Evolutionary conservation across 2,888 invertebrate genomes (phyloP), one percentile per base, ranked within the genome.

Genomic region (Lomographa bimaculata): DNA sequence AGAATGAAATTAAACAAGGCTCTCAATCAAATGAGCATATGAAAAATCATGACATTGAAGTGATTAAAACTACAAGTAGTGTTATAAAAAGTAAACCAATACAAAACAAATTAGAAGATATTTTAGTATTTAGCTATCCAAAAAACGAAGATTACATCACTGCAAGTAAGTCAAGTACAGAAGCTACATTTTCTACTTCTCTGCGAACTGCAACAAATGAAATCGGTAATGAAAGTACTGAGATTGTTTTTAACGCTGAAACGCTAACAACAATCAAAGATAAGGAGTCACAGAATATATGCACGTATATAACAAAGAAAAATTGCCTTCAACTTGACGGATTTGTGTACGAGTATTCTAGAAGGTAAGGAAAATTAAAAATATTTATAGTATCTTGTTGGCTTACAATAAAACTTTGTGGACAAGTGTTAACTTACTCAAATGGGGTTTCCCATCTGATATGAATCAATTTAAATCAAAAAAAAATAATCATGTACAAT

Each of bases 281-380:
- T 29, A 46, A 32, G 16, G 40, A 43, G 46, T 21, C 42, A 24
- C 40, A 55, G 30, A 44, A 28, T 26, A 53, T 51, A 37, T 55
- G 55, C 28, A 46, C 48, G 2, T 77, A 73, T 45, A 67, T 80
- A 28, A 71, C 62, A 21, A 70, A 71, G 51, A 47, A 45, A 8
- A 68, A 77, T 40, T 86, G 86, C 47, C 49, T 54, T 33, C 52
- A 47, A 14, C 57, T 41, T 8, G 68, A 71, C 8, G 85, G 85
- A 8, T 30, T 71, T n/a, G 33, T 76, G 10, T 69, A 80, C 39
- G 44, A 57, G 29, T 32, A 45, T 46, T 14, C 46, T 54, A 44
- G 34, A 28, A 36, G 43, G 41, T 35, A 54, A 50, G 55, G 1
- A 4, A 19, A 16, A n/a, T n/a, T n/a, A n/a, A n/a, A n/a, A n/a